Evolutionary conservation across 2,888 invertebrate species (phyloP), one percentile per base, ranked within the genome.

Genomic region (Willowsia nigromaculata): DNA sequence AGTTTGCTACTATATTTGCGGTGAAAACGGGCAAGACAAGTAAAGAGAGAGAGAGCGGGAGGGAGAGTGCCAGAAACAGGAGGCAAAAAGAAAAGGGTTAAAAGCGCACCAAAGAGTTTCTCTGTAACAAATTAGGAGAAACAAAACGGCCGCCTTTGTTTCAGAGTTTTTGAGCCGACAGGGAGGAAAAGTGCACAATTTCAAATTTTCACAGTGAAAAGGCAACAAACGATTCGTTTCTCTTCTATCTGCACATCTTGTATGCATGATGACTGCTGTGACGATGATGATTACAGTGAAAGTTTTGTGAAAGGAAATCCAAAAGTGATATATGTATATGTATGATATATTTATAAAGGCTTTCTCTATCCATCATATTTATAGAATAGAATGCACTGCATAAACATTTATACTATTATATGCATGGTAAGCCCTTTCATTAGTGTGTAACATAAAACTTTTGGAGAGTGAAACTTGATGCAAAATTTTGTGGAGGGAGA

Each of bases 381-480:
- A 30, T 18, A 50, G 50, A 15, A 15, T 9, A 9, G 11, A 37
- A 37, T 22, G 68, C 68, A 22, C 27, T 13, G 27, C 33, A 15
- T 33, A n/a, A n/a, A n/a, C n/a, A n/a, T 18, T 3, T 18, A 15
- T 25, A 27, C 15, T 25, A 27, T 27, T 7, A 25, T 27, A 25
- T 33, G 15, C 27, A 22, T 18, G n/a, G n/a, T n/a, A n/a, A n/a
- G 22, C 13, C 40, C 59, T 43, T 83, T 65, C 50, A 68, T 83
- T 65, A 83, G 47, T 83, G 65, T 65, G 83, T 68, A 68, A 83
- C 40, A 2, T 33, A 83, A 83, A 40, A 83, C 83, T 83, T 62
- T 82, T 80, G 80, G 22, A 56, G 80, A 56, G 27, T 62, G 81
- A 82, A 82, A 82, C 56, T 78, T 78, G 78, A 78, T 53, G 78